phyloP scores from a whole-genome alignment of 2,888 invertebrate species.

The Clitarchus hookeri region DNA sequence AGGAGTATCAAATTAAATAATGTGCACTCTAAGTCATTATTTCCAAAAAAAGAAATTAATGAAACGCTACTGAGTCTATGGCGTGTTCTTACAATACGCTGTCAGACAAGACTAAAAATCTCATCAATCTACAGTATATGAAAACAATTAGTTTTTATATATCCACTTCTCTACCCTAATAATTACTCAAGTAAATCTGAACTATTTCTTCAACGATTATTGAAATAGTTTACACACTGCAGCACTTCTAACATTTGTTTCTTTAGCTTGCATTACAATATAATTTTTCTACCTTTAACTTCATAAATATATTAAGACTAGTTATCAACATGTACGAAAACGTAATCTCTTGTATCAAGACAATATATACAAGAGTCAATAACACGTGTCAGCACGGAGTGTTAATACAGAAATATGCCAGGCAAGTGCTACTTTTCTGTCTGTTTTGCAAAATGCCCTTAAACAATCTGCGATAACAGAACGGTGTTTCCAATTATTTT shows the following conservation, averaged over 20 bases:
- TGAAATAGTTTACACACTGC: neutral
- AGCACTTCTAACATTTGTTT: neutral
- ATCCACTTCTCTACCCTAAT: neutral
- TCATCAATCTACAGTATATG: neutral
- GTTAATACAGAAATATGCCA: neutral
- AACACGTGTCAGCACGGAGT: neutral
- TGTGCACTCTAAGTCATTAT: neutral
- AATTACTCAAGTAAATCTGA: neutral
- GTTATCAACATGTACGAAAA: no score
- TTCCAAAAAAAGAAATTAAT: neutral
- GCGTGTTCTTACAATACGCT: neutral
- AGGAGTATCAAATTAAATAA: neutral
- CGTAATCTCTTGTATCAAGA: no score
- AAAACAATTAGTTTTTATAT: neutral
- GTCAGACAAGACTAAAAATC: neutral
- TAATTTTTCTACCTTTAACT: neutral
- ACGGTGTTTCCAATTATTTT: neutral
- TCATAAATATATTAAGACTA: no score
- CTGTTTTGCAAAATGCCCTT: no score
- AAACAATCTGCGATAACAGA: no score
- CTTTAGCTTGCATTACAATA: slow-evolving; percentile 8
- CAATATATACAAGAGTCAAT: no score
- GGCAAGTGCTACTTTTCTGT: neutral
- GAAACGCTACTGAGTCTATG: neutral
- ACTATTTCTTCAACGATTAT: neutral